A percentile compares a stretch with the other conserved stretches of the same genome.
Conservation (phyloP, 2,113 vertebrate species). For the Junco hyemalis region DNA sequence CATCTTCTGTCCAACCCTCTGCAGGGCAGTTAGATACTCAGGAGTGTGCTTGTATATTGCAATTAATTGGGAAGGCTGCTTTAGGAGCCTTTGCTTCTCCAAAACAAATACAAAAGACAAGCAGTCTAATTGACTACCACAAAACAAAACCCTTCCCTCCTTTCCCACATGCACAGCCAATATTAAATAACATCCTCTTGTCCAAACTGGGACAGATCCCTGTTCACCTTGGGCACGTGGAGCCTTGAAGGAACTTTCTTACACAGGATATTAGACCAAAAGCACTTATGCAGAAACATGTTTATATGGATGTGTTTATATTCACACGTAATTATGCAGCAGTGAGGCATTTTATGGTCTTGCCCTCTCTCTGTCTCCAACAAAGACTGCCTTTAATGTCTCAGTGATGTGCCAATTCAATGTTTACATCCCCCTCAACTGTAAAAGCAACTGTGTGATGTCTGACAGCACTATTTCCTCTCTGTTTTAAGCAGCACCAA, state of each 20-base stretch:
- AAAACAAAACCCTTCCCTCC: not conserved
- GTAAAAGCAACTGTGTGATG: not conserved
- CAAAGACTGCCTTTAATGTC: not conserved
- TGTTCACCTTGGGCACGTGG: not conserved
- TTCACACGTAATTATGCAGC: not conserved
- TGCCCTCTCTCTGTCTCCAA: not conserved
- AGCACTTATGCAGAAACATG: not conserved
- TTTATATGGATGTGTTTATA: not conserved
- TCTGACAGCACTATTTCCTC: constrained; percentile 22
- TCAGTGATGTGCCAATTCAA: not conserved
- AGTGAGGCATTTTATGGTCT: not conserved
- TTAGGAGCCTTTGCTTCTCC: not conserved
- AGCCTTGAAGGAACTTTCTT: not conserved
- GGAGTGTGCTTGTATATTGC: not conserved
- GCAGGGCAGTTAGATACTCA: not conserved
- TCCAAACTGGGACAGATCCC: not conserved
- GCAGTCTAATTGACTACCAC: not conserved
- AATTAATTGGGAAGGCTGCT: not conserved
- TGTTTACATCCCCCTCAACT: not conserved
- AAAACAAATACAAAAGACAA: not conserved
- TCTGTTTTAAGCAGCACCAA: not conserved
- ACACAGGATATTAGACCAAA: not conserved
- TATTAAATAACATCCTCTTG: not conserved
- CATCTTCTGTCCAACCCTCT: not conserved
- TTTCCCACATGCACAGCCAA: not conserved